phyloP scores from a whole-genome alignment of 2,797 vertebrate species.

The Pipistrellus kuhlii region DNA sequence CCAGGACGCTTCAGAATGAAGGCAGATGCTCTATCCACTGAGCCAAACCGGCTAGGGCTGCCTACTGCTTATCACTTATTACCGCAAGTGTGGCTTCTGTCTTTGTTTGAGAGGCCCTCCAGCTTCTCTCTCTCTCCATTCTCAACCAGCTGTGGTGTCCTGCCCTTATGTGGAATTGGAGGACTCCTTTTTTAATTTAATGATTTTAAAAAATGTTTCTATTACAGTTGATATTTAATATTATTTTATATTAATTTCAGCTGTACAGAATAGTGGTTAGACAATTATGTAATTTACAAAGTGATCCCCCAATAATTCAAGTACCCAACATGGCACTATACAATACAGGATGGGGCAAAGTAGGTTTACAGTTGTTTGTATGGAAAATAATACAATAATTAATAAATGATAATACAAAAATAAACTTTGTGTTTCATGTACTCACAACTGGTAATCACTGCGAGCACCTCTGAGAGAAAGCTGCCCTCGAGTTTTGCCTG shows the following conservation, averaged over 20 bases:
- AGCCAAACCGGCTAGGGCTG: no score
- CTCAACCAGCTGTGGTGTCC: not conserved
- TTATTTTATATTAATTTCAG: not conserved
- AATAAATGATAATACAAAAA: not conserved
- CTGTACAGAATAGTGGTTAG: not conserved
- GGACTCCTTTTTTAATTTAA: not conserved
- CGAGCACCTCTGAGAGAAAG: no score
- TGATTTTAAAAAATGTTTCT: not conserved
- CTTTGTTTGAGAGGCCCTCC: not conserved
- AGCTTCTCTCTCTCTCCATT: not conserved
- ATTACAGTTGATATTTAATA: not conserved
- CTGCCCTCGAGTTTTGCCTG: no score
- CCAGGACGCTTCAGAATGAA: fast-evolving
- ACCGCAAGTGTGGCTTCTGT: not conserved
- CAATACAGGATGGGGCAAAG: not conserved
- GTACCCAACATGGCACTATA: not conserved
- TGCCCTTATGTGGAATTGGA: not conserved
- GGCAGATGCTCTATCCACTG: no score
- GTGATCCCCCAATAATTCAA: not conserved
- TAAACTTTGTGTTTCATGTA: not conserved
- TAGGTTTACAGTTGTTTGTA: not conserved
- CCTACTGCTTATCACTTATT: not conserved
- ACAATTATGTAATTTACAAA: not conserved
- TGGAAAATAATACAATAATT: not conserved
- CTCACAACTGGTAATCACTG: not conserved